Evolutionary conservation across 1,140 invertebrate species (phyloP).

Genomic region (Papilio aristodemus): DNA sequence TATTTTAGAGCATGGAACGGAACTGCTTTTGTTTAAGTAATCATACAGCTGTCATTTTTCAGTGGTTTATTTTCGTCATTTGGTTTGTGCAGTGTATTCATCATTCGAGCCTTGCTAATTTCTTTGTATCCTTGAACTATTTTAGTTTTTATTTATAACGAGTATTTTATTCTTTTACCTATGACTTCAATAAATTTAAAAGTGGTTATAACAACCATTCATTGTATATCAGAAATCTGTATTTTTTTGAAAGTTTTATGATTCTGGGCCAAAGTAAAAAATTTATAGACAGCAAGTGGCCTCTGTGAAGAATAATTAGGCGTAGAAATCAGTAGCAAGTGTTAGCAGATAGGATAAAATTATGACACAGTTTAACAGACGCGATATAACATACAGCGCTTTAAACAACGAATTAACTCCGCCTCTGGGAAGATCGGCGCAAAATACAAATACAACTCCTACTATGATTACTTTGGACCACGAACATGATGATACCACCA

Average conservation of each 20-base stretch:
- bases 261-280: slow-evolving; percentile 72
- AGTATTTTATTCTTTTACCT: slow-evolving; percentile 33
- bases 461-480: slow-evolving; percentile 67
- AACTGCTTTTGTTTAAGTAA: slow-evolving; percentile 41
- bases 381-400: slow-evolving; percentile 69
- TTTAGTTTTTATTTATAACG: slow-evolving; percentile 40
- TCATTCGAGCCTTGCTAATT: slow-evolving; percentile 57
- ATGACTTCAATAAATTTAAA: slow-evolving; percentile 42
- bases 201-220: slow-evolving; percentile 44
- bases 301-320: slow-evolving; percentile 53
- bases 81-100: slow-evolving; percentile 64
- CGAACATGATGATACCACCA: slow-evolving; percentile 68
- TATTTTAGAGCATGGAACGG: slow-evolving; percentile 35
- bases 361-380: slow-evolving; percentile 67
- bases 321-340: slow-evolving; percentile 49
- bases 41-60: slow-evolving; percentile 51
- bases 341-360: slow-evolving; percentile 39
- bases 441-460: slow-evolving; percentile 54
- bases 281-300: slow-evolving; percentile 62
- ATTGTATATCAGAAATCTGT: slow-evolving; percentile 54
- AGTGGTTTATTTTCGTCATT: slow-evolving; percentile 76
- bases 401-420: slow-evolving; percentile 67
- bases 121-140: slow-evolving; percentile 67
- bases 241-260: slow-evolving; percentile 52
- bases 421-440: slow-evolving; percentile 55